Evolutionary conservation across 2,888 invertebrate species (phyloP).

Genomic region (Sarcophaga rosellei): DNA sequence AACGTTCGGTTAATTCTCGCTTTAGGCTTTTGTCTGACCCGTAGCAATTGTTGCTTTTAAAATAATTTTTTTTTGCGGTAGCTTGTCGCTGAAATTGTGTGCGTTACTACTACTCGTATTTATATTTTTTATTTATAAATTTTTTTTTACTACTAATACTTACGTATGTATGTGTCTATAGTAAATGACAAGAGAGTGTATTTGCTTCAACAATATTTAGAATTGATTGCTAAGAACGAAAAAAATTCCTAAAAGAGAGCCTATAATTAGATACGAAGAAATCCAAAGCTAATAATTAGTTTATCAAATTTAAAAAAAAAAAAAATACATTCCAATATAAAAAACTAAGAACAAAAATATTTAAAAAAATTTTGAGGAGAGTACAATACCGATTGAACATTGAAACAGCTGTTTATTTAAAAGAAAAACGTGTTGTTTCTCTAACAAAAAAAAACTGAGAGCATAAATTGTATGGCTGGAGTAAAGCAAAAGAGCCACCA

Average conservation of each 20-base stretch:
- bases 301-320: slow-evolving; percentile 12
- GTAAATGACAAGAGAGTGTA: no score
- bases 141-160: no score
- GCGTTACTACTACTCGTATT: no score
- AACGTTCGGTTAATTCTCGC: no score
- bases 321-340: not conserved
- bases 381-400: not conserved
- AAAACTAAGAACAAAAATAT: not conserved
- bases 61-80: no score
- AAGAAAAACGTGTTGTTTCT: not conserved
- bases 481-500: not conserved
- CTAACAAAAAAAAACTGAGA: not conserved
- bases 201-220: no score
- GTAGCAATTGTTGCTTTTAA: no score
- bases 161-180: no score
- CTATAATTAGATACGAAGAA: slow-evolving; percentile 17
- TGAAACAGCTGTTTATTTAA: not conserved
- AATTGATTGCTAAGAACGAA: no score
- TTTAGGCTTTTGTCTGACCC: no score
- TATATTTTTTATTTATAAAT: no score
- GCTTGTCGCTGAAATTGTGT: no score
- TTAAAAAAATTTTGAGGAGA: not conserved
- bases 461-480: not conserved
- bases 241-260: not conserved
- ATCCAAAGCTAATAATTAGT: slow-evolving; percentile 25